Conservation (phyloP, 2,888 invertebrate species). For the Aleiodes leptofemur region DNA sequence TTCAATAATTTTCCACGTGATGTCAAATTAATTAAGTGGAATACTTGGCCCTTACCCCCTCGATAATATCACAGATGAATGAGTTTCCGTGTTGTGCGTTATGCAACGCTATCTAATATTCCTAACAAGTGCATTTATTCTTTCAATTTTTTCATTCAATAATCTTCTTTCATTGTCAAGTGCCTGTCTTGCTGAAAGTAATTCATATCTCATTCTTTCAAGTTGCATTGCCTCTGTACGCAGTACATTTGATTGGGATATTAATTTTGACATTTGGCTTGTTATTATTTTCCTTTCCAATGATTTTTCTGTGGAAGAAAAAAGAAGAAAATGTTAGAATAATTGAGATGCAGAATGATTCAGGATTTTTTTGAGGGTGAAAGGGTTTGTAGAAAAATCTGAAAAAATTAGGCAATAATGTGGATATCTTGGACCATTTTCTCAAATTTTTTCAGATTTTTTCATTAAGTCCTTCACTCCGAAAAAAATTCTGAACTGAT, state of each 20-base stretch:
- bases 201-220: conserved; percentile 68
- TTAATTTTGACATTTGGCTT: conserved; percentile 67
- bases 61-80: conserved; percentile 74
- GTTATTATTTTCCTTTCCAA: conserved; percentile 66
- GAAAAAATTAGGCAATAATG: too few relatives aligned
- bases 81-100: conserved; percentile 73
- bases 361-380: not conserved
- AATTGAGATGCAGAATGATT: not conserved
- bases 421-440: too few relatives aligned
- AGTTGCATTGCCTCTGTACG: conserved; percentile 68
- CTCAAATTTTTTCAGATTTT: too few relatives aligned
- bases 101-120: conserved; percentile 71
- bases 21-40: conserved; percentile 52
- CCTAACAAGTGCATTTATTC: conserved; percentile 68
- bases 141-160: conserved; percentile 69
- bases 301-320: conserved; percentile 62
- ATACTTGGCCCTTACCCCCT: conserved; percentile 70
- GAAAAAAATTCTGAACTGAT: too few relatives aligned
- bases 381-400: too few relatives aligned
- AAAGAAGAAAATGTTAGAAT: not conserved
- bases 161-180: conserved; percentile 68
- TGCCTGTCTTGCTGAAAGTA: conserved; percentile 63
- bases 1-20: conserved; percentile 19
- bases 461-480: too few relatives aligned
- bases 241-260: conserved; percentile 65